Conservation (phyloP, 2,113 vertebrate species). For the Heterocephalus glaber region DNA sequence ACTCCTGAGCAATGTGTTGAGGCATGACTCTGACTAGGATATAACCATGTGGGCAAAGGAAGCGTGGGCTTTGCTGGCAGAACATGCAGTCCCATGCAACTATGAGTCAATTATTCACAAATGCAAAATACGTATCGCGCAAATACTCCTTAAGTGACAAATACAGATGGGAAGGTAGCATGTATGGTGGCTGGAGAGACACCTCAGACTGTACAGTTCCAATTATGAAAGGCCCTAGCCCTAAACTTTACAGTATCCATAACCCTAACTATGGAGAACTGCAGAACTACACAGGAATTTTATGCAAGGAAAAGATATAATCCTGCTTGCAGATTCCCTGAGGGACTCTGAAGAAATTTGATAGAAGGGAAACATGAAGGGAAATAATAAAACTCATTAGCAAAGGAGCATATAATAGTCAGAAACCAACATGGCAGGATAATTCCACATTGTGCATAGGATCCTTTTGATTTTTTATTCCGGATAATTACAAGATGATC, state of each 20-base stretch:
- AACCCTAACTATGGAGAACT: background rate
- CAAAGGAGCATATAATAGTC: background rate
- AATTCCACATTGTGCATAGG: background rate
- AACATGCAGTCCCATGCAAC: background rate
- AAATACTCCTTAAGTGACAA: background rate
- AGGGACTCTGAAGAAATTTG: background rate
- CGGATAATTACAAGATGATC: background rate
- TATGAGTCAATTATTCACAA: background rate
- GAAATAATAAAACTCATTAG: background rate
- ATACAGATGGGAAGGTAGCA: background rate
- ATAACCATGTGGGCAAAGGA: background rate
- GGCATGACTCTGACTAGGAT: background rate
- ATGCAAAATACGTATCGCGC: background rate
- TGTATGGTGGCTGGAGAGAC: background rate
- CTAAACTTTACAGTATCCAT: background rate
- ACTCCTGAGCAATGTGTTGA: background rate
- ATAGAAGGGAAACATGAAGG: background rate
- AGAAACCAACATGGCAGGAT: background rate
- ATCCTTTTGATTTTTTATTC: background rate
- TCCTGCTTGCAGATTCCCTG: background rate
- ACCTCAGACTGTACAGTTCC: background rate
- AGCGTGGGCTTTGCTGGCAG: background rate
- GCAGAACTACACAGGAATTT: background rate
- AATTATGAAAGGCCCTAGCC: background rate
- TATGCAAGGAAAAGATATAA: background rate